A percentile compares a stretch with the other conserved stretches of the same genome.
Evolutionary conservation across 2,797 vertebrate genomes (phyloP).

Genomic region (Florisuga fusca): DNA sequence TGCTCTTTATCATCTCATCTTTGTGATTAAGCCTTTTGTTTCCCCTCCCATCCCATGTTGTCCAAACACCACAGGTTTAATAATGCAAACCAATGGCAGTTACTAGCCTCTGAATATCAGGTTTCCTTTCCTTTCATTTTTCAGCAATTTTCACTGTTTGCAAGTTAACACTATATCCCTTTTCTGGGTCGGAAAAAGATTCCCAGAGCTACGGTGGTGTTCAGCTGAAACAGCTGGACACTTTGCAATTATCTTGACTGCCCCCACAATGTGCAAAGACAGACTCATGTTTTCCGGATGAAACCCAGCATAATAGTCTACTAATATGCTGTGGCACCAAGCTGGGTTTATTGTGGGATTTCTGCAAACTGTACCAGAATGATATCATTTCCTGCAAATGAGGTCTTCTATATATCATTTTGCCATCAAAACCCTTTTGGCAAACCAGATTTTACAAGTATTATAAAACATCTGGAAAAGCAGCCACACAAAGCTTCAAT

Average conservation of each 20-base stretch:
- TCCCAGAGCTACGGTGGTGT: constrained; percentile 38
- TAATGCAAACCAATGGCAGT: constrained; percentile 14
- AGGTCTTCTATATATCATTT: constrained; percentile 76
- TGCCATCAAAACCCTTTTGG: constrained; percentile 75
- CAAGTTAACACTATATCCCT: constrained; percentile 66
- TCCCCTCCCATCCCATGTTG: not conserved
- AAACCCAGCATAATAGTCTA: constrained; percentile 59
- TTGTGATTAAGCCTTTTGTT: constrained; percentile 25
- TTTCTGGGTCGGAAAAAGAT: constrained; percentile 57
- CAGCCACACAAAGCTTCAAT: constrained; percentile 56
- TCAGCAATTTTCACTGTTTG: constrained; percentile 74
- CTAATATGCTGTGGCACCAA: constrained; percentile 73
- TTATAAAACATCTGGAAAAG: constrained; percentile 66
- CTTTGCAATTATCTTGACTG: constrained; percentile 72
- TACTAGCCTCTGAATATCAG: constrained; percentile 12
- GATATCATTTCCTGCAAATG: constrained; percentile 83
- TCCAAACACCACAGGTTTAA: constrained; percentile 36
- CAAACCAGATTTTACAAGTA: constrained; percentile 76
- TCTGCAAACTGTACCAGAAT: constrained; percentile 74
- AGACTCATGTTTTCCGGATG: constrained; percentile 69
- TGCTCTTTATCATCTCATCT: not conserved
- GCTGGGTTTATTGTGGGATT: constrained; percentile 81
- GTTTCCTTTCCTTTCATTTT: constrained; percentile 47
- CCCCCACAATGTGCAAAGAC: constrained; percentile 47
- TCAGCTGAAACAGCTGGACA: constrained; percentile 75